Percentiles rank a stretch among this genome's conserved stretches.
Evolutionary conservation across 2,113 vertebrate genomes (phyloP).

Genomic region (Halcyon senegalensis): DNA sequence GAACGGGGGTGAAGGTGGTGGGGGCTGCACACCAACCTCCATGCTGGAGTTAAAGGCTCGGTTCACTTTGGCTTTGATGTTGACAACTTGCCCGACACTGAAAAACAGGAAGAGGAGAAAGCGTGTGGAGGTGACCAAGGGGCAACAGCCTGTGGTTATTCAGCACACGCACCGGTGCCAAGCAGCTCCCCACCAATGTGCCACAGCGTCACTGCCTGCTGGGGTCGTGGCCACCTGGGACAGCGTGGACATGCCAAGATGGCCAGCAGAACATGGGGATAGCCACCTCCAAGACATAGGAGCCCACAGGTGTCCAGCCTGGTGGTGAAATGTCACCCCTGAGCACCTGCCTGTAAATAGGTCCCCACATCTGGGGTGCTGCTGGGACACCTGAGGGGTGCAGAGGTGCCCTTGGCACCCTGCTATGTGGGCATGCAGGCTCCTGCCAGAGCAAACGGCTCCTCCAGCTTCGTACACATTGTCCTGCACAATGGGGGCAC

Average conservation of each 20-base stretch:
- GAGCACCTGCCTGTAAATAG: fast-evolving
- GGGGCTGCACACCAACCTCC: constrained; percentile 84
- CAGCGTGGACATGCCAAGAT: neutral
- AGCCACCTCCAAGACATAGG: fast-evolving
- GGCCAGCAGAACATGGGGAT: neutral
- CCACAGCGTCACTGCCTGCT: fast-evolving
- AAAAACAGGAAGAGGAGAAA: constrained; percentile 45
- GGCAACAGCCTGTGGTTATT: fast-evolving
- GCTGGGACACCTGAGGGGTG: neutral
- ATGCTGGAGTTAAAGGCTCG: constrained; percentile 97
- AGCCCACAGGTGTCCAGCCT: neutral
- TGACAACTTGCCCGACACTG: constrained; percentile 94
- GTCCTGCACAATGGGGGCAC: neutral
- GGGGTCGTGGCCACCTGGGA: neutral
- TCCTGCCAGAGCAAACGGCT: neutral
- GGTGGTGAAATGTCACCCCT: neutral
- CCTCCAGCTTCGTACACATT: neutral
- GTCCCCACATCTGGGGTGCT: neutral
- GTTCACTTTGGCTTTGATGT: constrained; percentile 97
- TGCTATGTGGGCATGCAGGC: fast-evolving
- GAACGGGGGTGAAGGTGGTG: neutral
- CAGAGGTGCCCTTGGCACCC: neutral
- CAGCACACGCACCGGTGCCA: fast-evolving
- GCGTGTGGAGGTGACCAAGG: fast-evolving
- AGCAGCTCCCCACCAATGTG: neutral